Evolutionary conservation across 2,113 vertebrate genomes (phyloP).

Genomic region (Pseudopodoces humilis): DNA sequence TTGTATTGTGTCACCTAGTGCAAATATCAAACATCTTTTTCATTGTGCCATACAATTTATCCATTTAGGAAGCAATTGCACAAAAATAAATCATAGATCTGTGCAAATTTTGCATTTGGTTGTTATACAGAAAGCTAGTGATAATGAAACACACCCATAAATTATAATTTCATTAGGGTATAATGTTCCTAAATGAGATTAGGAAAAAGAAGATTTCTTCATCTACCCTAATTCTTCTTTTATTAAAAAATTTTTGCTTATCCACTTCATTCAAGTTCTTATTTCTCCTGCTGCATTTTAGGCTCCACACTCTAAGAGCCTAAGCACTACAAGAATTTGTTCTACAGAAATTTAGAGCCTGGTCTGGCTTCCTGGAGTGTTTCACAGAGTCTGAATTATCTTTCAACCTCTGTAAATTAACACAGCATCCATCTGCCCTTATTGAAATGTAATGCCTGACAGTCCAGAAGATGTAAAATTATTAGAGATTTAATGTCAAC

Average conservation of each 20-base stretch:
- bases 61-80: not conserved
- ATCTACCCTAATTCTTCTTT: not conserved
- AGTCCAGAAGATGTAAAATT: not conserved
- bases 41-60: not conserved
- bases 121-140: not conserved
- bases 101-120: not conserved
- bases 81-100: not conserved
- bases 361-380: not conserved
- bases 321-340: not conserved
- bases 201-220: not conserved
- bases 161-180: not conserved
- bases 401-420: not conserved
- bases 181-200: not conserved
- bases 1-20: not conserved
- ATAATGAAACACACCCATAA: not conserved
- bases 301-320: not conserved
- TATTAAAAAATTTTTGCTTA: not conserved
- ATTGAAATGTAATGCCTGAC: not conserved
- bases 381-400: not conserved
- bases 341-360: not conserved
- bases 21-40: not conserved
- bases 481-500: not conserved
- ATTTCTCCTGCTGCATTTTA: not conserved
- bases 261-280: not conserved
- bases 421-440: not conserved